phyloP scores from a whole-genome alignment of 2,113 vertebrate genomes.

The Cyanocitta stelleri region DNA sequence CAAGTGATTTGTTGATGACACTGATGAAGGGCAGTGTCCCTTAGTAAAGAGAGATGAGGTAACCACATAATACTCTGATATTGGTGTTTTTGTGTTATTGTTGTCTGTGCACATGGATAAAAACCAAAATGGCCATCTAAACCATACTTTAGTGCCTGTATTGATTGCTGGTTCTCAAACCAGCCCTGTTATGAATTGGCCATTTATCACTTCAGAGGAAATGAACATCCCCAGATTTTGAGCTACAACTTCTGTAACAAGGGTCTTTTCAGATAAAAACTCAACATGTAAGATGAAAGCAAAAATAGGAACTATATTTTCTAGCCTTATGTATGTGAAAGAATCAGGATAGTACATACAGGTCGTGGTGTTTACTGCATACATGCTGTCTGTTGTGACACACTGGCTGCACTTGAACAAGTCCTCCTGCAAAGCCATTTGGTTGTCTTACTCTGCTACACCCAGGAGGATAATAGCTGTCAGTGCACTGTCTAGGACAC shows the following conservation, averaged over 20 bases:
- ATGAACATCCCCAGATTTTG: background rate
- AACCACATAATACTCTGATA: constrained; percentile 40
- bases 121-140: constrained; percentile 15
- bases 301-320: constrained; percentile 12
- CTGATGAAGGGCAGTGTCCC: constrained; percentile 50
- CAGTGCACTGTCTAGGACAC: background rate
- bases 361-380: background rate
- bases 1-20: constrained; percentile 61
- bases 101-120: constrained; percentile 65
- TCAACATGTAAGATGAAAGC: background rate
- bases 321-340: background rate
- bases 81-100: constrained; percentile 36
- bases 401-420: background rate
- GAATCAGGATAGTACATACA: background rate
- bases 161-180: constrained; percentile 62
- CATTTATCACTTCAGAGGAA: constrained; percentile 62
- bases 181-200: constrained; percentile 24
- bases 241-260: background rate
- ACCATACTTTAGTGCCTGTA: constrained; percentile 28
- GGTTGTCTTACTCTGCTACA: background rate
- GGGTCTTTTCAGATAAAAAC: constrained; percentile 31
- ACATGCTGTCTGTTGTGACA: background rate
- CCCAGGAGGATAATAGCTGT: background rate
- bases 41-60: constrained; percentile 49
- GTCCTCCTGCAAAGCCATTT: background rate